Base-by-base conservation (phyloP, 2,113 vertebrate genomes). In the Cryptomyrus ogoouensis region DNA sequence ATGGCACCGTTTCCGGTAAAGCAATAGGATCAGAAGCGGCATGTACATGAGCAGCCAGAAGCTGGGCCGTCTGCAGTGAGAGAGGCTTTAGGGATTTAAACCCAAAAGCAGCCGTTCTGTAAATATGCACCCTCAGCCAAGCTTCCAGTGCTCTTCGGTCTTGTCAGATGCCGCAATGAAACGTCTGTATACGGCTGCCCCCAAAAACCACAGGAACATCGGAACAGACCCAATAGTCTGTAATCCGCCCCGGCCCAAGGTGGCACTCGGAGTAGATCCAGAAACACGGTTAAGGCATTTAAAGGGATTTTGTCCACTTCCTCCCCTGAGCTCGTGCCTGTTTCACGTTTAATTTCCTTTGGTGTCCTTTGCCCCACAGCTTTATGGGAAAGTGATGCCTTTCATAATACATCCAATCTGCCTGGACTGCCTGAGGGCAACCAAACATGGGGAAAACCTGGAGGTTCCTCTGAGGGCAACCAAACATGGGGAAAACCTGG, bases 331-430 rank as follows among this genome's bases (percentile, higher is more conserved):
- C 10, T 84, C 3, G 4, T 0, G 21, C n/a, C 83, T 3, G 46
- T 84, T 84, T 84, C 83, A 47, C 44, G 44, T 84, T 84, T 84
- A 47, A 84, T 84, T 84, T 27, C 44, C 49, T 87, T 52, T 13
- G 85, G 85, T 87, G 85, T 27, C 85, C 49, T 3, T 27, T 50
- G 44, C n/a, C 88, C 13, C 17, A n/a, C 62, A 35, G 35, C 56
- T 88, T 88, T 27, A 88, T 70, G 42, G 58, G 7, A 88, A 74
- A 46, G 39, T 42, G 42, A 62, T 13, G 56, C 9, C 21, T 88
- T 35, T 39, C 42, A 66, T 52, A 52, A 74, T 39, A 70, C 46
- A 88, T 70, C 21, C 88, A 66, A 70, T 88, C 58, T 49, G 62
- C 47, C 19, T 70, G 24, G 17, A 47, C 21, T 15, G 19, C 35